Base-by-base conservation (phyloP, 2,797 vertebrate genomes). In the Otus scops region DNA sequence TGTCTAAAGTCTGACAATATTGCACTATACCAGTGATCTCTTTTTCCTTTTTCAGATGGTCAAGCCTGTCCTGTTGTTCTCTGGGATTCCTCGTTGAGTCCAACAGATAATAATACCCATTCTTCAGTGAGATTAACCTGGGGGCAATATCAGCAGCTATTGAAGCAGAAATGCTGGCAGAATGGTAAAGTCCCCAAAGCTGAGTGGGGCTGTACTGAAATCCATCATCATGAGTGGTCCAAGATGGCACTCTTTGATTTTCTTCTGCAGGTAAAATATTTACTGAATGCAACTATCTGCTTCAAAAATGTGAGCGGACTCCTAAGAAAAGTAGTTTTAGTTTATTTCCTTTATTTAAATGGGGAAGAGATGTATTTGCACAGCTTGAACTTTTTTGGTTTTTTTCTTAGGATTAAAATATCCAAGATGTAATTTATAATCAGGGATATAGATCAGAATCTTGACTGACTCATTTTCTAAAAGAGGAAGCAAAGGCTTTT, bases 241-340 rank as follows among this genome's bases (percentile, higher is more conserved):
- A 99, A 99, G 96, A 97, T 99, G 93, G 99, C 98, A 47, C 98
- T 99, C 83, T 99, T 99, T 92, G 99, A 99, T 97, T 99, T 99
- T 96, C 94, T 99, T 76, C 95, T 99, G 63, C 99, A 99, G 99
- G 99, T 99, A 97, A 96, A 80, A 53, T 26, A 9, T 64, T 85
- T 70, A 57, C 41, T 70, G 32, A 75, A 68, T 45, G 26, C 48
- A 81, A 39, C 18, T 74, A 8, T 59, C 70, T 87, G 26, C 32
- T 27, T 89, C 36, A 53, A 39, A 93, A 82, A 54, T 13, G 2
- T 39, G 7, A 86, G 8, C 32, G 20, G 22, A 53, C 16, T 78
- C 41, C 74, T 53, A 67, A 10, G 38, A 74, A 85, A 83, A 77
- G 17, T 82, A 3, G 61, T 83, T 93, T 64, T 57, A 26, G 21